These are phyloP conservation scores for Hypanus sabinus DNA, from an alignment of 2,113 vertebrate genomes.

Conservation along the genomic window DNA sequence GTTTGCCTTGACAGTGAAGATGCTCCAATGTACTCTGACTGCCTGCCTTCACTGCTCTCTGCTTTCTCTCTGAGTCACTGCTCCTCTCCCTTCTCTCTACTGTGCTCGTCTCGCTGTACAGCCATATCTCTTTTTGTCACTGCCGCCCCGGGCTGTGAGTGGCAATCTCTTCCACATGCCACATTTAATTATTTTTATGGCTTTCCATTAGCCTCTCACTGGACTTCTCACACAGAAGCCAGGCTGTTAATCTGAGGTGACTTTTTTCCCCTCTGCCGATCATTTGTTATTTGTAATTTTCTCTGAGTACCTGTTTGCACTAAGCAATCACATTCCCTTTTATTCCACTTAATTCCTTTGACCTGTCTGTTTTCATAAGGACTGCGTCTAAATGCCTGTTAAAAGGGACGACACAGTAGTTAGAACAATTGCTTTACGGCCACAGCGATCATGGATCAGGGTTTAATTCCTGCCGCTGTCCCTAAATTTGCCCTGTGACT, in stretches of 20 bases:
- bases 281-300: constrained; percentile 22
- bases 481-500: too few species aligned
- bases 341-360: background rate
- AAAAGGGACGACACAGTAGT: background rate
- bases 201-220: background rate
- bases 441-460: too few species aligned
- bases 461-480: too few species aligned
- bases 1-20: too few species aligned
- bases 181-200: constrained; percentile 15
- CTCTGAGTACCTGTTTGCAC: background rate
- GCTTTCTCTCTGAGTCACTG: background rate
- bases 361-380: background rate
- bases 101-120: background rate
- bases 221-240: background rate
- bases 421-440: too few species aligned
- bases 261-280: constrained; percentile 1
- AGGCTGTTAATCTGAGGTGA: background rate
- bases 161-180: constrained; percentile 22
- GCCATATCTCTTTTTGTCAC: background rate
- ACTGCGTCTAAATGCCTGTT: background rate
- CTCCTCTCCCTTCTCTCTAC: background rate
- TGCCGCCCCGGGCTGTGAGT: background rate
- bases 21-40: background rate
- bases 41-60: background rate
- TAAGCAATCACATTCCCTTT: background rate